Evolutionary conservation across 2,888 invertebrate genomes (phyloP), one percentile per base, ranked within the genome.

Genomic region (Drosophila sordidula): DNA sequence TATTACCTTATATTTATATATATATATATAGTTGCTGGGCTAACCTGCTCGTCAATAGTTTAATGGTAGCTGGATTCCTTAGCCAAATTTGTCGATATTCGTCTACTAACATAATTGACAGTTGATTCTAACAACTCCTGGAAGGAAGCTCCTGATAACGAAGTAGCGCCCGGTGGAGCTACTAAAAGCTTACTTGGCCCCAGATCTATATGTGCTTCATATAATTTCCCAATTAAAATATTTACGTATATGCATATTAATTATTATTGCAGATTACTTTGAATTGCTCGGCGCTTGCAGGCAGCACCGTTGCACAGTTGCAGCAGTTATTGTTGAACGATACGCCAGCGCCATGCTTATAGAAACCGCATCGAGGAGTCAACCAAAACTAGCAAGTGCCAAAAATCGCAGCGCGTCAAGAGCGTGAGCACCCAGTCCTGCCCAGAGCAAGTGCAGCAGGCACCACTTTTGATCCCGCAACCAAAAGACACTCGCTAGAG

Each of bases 321-420:
- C 70, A 70, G 57, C 70, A 74, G 65, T 64, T 75, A 76, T 87
- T 86, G 88, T 86, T 62, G 71, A 82, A 74, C 74, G 67, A 87
- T 69, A 76, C 74, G 49, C 66, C 86, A 87, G 63, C 82, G 83
- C 83, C 88, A 83, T 83, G 88, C 83, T 74, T 68, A 88, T 88
- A 77, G 86, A 77, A 74, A 75, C 56, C 66, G 68, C 51, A n/a
- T 36, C 65, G 42, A 59, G 63, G 38, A 58, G 46, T 70, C 70
- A 71, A 70, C 64, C 63, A 67, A 71, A 66, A 65, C 71, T 76
- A 79, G 51, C 73, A 64, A 88, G 83, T 83, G 83, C 83, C 88
- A 83, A 83, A 82, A 85, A 51, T 63, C 56, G 66, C 54, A 62
- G 39, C 50, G 54, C 46, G 38, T 16, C 55, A 38, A 64, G 14